phyloP scores from a whole-genome alignment of 2,113 vertebrate species.

The Hypomesus transpacificus region DNA sequence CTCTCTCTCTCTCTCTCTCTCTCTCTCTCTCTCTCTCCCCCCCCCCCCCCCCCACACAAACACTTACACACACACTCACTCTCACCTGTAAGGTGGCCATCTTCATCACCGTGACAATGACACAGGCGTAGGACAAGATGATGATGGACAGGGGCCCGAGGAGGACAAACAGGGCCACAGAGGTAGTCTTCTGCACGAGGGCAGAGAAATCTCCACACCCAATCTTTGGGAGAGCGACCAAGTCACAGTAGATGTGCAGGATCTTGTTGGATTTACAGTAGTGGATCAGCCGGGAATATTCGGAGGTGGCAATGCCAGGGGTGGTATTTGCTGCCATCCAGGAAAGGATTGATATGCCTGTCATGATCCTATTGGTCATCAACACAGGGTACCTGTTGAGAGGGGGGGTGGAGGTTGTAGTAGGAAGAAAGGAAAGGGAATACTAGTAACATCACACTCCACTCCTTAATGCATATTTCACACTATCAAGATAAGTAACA shows the following conservation, averaged over 20 bases:
- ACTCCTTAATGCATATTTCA: not conserved
- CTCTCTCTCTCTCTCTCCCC: constrained; percentile 16
- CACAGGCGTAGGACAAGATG: constrained; percentile 44
- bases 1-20: constrained; percentile 15
- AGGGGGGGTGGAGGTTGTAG: not conserved
- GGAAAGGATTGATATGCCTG: constrained; percentile 23
- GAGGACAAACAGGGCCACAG: constrained; percentile 42
- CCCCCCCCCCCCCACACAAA: no score
- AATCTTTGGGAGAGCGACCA: constrained; percentile 4
- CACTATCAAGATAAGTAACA: not conserved
- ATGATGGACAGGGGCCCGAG: constrained; percentile 45
- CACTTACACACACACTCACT: constrained; percentile 16
- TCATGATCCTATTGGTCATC: constrained; percentile 42
- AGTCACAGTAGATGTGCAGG: constrained; percentile 43
- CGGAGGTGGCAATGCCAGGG: constrained; percentile 10
- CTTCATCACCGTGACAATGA: constrained; percentile 40
- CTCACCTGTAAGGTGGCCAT: constrained; percentile 44
- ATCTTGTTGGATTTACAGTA: constrained; percentile 50
- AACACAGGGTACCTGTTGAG: constrained; percentile 36
- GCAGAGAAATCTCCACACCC: constrained; percentile 25
- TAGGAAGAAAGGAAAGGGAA: no score
- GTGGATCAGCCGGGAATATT: constrained; percentile 9
- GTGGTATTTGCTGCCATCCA: constrained; percentile 39
- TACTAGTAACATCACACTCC: no score
- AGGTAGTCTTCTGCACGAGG: not conserved